Base-by-base conservation (phyloP, 2,888 invertebrate species). In the Mayetiola destructor region DNA sequence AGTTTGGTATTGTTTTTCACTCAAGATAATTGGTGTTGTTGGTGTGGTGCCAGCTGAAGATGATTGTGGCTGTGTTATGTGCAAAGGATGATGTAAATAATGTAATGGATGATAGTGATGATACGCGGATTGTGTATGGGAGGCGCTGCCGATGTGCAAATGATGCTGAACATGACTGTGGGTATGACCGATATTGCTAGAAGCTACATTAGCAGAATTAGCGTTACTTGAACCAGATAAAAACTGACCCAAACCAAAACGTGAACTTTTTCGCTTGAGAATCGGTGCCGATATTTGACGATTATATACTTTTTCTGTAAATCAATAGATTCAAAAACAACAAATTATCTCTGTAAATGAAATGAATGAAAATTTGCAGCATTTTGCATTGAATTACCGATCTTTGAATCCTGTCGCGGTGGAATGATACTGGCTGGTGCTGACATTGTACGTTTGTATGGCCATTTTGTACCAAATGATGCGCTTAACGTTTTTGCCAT, bases 271-370 rank as follows among this genome's bases (percentile, higher is more conserved):
- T 73, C 92, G 80, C 74, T 91, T 91, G 65, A 94, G 79, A 67
- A 93, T 84, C n/a, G 95, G 94, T 52, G 94, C 94, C 20, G 94
- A 94, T 71, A 90, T 88, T 76, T 95, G 95, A 9, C 95, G 83
- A 66, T 81, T 85, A 73, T 89, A 88, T 63, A 87, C 81, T 72
- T 88, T 89, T 72, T 90, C 90, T 70, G 87, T 88, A 64, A 86
- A 85, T 76, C 77, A 27, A 60, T 6, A 14, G 12, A 40, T 40
- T 40, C 9, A n/a, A 40, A 9, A 40, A 40, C 5, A 42, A 42
- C 3, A 42, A 3, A 6, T 32, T 6, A 32, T 9, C 12, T 32
- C 61, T 12, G 8, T 18, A 55, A n/a, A n/a, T n/a, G n/a, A 21
- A 39, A 18, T 5, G 18, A 39, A 39, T 39, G 39, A 16, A 2